These are phyloP conservation scores for Tetheella fluctuosa DNA, from an alignment of 2,888 invertebrate species.

Conservation along the genomic window DNA sequence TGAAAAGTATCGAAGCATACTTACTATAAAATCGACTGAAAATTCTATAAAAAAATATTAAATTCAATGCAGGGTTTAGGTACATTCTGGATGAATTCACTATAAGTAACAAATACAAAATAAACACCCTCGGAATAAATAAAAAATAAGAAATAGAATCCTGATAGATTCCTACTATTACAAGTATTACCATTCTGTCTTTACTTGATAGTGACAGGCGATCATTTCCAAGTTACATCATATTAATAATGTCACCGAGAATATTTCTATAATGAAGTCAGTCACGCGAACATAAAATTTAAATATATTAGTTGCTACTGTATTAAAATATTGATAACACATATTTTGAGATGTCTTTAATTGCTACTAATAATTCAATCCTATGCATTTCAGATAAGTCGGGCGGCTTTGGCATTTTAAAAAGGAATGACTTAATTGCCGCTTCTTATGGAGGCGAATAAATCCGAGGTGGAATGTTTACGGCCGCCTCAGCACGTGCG, in stretches of 20 bases:
- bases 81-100: too few relatives aligned
- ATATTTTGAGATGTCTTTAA: slow-evolving; percentile 76
- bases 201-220: slow-evolving; percentile 10
- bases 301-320: slow-evolving; percentile 78
- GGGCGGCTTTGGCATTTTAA: slow-evolving; percentile 57
- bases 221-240: slow-evolving; percentile 34
- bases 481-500: slow-evolving; percentile 57
- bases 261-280: slow-evolving; percentile 74
- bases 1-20: background rate
- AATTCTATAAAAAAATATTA: background rate
- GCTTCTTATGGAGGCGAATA: slow-evolving; percentile 58
- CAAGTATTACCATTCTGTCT: too few relatives aligned
- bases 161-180: too few relatives aligned
- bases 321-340: slow-evolving; percentile 82
- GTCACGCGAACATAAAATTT: slow-evolving; percentile 80
- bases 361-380: slow-evolving; percentile 79
- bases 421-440: slow-evolving; percentile 72
- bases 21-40: background rate
- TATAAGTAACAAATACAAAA: too few relatives aligned
- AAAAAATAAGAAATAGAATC: too few relatives aligned
- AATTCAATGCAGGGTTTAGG: background rate
- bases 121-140: too few relatives aligned
- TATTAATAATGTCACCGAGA: slow-evolving; percentile 62
- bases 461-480: slow-evolving; percentile 58
- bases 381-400: slow-evolving; percentile 71